Evolutionary conservation across 92 coral and sea anemone species (phyloP).

Genomic region (Palythoa heliodiscus): DNA sequence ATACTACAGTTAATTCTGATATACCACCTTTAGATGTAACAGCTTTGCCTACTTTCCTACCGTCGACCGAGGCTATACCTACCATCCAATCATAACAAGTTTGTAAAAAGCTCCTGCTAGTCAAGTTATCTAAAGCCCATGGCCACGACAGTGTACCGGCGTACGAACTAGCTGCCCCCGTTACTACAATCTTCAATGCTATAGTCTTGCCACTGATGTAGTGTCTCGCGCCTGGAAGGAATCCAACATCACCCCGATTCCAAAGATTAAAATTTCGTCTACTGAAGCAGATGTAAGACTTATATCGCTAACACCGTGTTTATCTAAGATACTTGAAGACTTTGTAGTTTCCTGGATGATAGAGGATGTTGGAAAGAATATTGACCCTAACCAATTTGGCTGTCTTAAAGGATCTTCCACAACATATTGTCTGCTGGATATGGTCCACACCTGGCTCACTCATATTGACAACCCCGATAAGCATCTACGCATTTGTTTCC

Average conservation of each 20-base stretch:
- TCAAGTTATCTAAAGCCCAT: conserved; percentile 14
- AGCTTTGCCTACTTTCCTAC: conserved; percentile 39
- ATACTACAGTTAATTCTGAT: not conserved
- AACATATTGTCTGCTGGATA: conserved; percentile 28
- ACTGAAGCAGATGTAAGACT: not conserved
- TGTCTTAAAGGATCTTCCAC: conserved; percentile 29
- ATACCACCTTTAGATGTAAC: conserved; percentile 18
- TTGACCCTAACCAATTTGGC: conserved; percentile 12
- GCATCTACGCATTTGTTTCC: not conserved
- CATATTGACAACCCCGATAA: too few relatives aligned
- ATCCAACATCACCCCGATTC: conserved; percentile 24
- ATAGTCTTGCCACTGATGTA: conserved; percentile 6
- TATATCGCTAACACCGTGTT: conserved; percentile 30
- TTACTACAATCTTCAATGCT: conserved; percentile 20
- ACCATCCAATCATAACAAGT: conserved; percentile 30
- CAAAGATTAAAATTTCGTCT: conserved; percentile 7
- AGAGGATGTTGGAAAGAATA: conserved; percentile 18
- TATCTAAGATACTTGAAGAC: conserved; percentile 41
- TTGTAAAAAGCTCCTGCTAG: conserved; percentile 12
- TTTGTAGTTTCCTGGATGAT: conserved; percentile 34
- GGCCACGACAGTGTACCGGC: conserved; percentile 24
- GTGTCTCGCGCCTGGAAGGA: conserved; percentile 1
- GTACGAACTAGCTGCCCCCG: conserved; percentile 7
- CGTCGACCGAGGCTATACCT: conserved; percentile 29
- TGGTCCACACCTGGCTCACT: conserved; percentile 14